phyloP scores from a whole-genome alignment of 2,113 vertebrate species.

The Misgurnus mizolepis region DNA sequence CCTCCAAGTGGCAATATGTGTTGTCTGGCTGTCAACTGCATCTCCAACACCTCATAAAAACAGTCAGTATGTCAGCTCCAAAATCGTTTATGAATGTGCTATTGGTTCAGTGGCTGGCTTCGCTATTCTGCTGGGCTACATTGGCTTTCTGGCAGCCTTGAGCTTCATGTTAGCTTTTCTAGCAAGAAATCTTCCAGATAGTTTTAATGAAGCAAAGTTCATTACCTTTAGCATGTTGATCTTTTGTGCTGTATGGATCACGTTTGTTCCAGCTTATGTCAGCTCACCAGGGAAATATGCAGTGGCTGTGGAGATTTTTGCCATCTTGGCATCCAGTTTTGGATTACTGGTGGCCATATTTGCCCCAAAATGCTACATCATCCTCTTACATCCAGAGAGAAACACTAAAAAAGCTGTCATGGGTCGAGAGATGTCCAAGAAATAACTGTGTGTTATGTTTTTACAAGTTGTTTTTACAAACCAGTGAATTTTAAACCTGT shows the following conservation, averaged over 20 bases:
- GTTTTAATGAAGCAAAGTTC: constrained; percentile 39
- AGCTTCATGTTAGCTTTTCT: constrained; percentile 27
- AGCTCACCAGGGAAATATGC: constrained; percentile 73
- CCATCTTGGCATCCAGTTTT: constrained; percentile 56
- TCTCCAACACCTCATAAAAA: constrained; percentile 49
- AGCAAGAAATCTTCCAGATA: constrained; percentile 26
- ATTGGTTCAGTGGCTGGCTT: constrained; percentile 20
- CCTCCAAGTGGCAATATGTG: constrained; percentile 44
- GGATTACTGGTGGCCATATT: constrained; percentile 50
- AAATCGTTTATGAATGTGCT: constrained; percentile 48
- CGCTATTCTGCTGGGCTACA: constrained; percentile 17
- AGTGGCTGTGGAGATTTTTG: constrained; percentile 73
- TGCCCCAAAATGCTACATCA: constrained; percentile 51
- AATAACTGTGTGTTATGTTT: not conserved
- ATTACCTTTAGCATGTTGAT: constrained; percentile 35
- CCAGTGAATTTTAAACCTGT: no score
- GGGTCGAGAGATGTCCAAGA: not conserved
- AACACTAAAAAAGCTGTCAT: constrained; percentile 44
- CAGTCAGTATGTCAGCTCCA: constrained; percentile 38
- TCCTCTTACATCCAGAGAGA: constrained; percentile 46
- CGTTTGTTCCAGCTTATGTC: constrained; percentile 71
- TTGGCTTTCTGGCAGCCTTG: constrained; percentile 4
- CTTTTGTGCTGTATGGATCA: constrained; percentile 58
- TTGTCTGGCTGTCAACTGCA: constrained; percentile 35
- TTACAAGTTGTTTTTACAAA: no score